Conservation (phyloP, 2,888 invertebrate genomes). For the Torymus tubicola region DNA sequence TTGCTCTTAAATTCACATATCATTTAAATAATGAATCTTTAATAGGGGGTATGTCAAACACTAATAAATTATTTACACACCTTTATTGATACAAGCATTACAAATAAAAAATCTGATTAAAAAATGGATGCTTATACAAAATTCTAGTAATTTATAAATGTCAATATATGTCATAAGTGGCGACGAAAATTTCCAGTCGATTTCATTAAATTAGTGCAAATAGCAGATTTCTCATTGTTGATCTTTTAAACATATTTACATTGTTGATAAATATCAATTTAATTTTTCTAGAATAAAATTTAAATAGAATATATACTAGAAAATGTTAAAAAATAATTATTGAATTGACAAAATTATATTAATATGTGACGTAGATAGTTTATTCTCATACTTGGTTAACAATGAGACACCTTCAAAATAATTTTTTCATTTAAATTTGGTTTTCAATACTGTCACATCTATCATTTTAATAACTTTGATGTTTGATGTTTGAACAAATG, state of each 20-base stretch:
- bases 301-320: too few relatives aligned
- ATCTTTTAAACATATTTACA: background rate
- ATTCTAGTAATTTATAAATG: slow-evolving; percentile 13
- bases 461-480: slow-evolving; percentile 14
- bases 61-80: background rate
- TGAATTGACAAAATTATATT: too few relatives aligned
- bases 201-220: background rate
- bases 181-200: background rate
- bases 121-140: background rate
- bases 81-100: background rate
- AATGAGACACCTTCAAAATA: too few relatives aligned
- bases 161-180: background rate
- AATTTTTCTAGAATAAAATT: too few relatives aligned
- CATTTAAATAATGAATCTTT: too few relatives aligned
- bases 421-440: background rate
- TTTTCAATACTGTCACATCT: background rate
- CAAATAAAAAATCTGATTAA: background rate
- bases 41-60: too few relatives aligned
- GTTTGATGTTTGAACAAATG: slow-evolving; percentile 16
- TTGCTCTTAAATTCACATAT: too few relatives aligned
- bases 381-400: too few relatives aligned
- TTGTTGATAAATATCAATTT: background rate
- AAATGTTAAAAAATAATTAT: too few relatives aligned
- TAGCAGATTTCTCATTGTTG: background rate
- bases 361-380: too few relatives aligned